A percentile compares a stretch with the other conserved stretches of the same genome.
phyloP scores from a whole-genome alignment of 2,888 invertebrate genomes.

The Cephus runcator region DNA sequence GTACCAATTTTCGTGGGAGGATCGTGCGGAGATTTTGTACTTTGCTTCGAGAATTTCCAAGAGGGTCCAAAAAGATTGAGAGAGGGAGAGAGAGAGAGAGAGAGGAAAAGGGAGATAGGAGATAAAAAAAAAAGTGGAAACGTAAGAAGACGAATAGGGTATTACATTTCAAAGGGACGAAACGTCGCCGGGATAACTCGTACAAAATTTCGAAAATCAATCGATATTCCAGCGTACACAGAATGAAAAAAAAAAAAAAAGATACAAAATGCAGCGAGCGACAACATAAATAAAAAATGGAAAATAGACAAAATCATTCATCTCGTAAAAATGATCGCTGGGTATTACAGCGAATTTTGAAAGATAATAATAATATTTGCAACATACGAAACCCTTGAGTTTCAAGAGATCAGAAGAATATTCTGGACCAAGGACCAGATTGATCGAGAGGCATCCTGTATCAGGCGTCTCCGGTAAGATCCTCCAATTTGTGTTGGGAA shows the following conservation, averaged over 20 bases:
- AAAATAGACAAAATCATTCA: not conserved
- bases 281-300: not conserved
- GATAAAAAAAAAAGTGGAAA: conserved; percentile 3
- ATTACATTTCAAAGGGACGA: too few species aligned
- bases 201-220: too few species aligned
- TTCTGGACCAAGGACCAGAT: conserved; percentile 4
- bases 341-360: too few species aligned
- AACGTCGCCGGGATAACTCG: too few species aligned
- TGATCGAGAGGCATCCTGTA: conserved; percentile 14
- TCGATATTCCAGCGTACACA: too few species aligned
- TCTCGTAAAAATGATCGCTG: not conserved
- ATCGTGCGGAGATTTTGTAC: too few species aligned
- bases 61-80: not conserved
- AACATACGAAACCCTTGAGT: too few species aligned
- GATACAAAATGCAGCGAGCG: conserved; percentile 18
- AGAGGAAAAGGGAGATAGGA: not conserved
- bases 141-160: not conserved
- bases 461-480: conserved; percentile 13
- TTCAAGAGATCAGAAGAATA: too few species aligned
- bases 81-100: not conserved
- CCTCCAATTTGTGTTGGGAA: conserved; percentile 21
- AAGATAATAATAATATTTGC: too few species aligned
- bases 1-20: too few species aligned
- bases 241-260: not conserved
- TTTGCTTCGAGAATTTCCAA: too few species aligned